Percentiles rank a stretch among this genome's conserved stretches.
Evolutionary conservation across 2,797 vertebrate species (phyloP).

Genomic region (Hippopotamyrus pictus): DNA sequence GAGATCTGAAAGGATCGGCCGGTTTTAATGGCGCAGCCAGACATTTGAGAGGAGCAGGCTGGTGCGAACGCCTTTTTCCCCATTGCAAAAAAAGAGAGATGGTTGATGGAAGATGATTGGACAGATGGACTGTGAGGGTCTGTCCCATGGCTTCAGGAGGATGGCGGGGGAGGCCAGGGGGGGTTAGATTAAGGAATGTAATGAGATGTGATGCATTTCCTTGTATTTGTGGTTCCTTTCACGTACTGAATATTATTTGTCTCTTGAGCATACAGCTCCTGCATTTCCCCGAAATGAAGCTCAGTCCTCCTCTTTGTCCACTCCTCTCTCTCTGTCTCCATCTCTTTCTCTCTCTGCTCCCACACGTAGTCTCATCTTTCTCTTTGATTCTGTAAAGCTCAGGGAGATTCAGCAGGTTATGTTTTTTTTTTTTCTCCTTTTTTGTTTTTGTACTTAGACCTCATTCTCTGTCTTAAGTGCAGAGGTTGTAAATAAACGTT

Average conservation of each 20-base stretch:
- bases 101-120: not conserved
- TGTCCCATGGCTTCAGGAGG: not conserved
- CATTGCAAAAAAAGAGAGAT: not conserved
- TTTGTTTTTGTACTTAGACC: slow-evolving; percentile 69
- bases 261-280: slow-evolving; percentile 38
- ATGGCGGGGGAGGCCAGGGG: not conserved
- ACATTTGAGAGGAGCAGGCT: not conserved
- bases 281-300: slow-evolving; percentile 48
- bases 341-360: slow-evolving; percentile 53
- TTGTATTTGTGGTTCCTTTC: slow-evolving; percentile 17
- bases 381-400: slow-evolving; percentile 89
- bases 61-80: not conserved
- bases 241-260: slow-evolving; percentile 39
- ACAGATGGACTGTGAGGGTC: not conserved
- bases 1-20: not conserved
- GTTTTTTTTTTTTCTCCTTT: slow-evolving; percentile 17
- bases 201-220: not conserved
- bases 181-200: not conserved
- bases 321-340: slow-evolving; percentile 25
- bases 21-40: not conserved
- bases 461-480: slow-evolving; percentile 82
- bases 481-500: slow-evolving; percentile 98
- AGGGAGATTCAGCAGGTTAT: slow-evolving; percentile 71
- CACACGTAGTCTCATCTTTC: slow-evolving; percentile 71
- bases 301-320: slow-evolving; percentile 41